Evolutionary conservation across 2,113 vertebrate species (phyloP), one percentile per base, ranked within the genome.

Genomic region (Stegostoma tigrinum): DNA sequence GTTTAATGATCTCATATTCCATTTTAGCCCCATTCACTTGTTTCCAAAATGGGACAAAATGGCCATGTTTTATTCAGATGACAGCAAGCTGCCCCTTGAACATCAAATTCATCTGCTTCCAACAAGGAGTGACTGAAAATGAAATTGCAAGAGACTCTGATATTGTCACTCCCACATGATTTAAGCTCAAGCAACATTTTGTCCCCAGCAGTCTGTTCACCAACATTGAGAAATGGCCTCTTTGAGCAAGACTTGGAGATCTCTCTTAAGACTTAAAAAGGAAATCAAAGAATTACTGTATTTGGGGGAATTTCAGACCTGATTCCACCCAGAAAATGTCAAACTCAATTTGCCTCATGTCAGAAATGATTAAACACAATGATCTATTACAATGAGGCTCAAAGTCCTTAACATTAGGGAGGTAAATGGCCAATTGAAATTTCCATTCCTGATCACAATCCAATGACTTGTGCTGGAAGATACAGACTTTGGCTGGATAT

Each of bases 71-170:
- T 34, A 75, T 5, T 95, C 45, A 48, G 42, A 95, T 30, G 94
- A 48, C 67, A 30, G 24, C 7, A 61, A 61, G 55, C 55, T 61
- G 12, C 55, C 6, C 48, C 70, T 15, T 34, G 86, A n/a, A 2
- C 94, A 72, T 72, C 67, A 95, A 48, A 68, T 95, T 70, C 24
- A 95, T 72, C 45, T 52, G 23, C 38, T 72, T 95, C 52, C 67
- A 95, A 72, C 45, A 95, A 72, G 27, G 42, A 48, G 27, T 95
- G 94, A 95, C 67, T 75, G 94, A 68, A 95, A 95, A 95, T 95
- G 68, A 95, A 95, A 93, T 93, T 66, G n/a, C n/a, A 38, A 0
- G 34, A 67, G 66, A 66, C 89, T 93, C 34, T 66, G 55, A 93
- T 48, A 42, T 27, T 42, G 23, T 12, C 68, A 10, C 68, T 17